Conservation (phyloP, 2,113 vertebrate species). For the Nibea albiflora region DNA sequence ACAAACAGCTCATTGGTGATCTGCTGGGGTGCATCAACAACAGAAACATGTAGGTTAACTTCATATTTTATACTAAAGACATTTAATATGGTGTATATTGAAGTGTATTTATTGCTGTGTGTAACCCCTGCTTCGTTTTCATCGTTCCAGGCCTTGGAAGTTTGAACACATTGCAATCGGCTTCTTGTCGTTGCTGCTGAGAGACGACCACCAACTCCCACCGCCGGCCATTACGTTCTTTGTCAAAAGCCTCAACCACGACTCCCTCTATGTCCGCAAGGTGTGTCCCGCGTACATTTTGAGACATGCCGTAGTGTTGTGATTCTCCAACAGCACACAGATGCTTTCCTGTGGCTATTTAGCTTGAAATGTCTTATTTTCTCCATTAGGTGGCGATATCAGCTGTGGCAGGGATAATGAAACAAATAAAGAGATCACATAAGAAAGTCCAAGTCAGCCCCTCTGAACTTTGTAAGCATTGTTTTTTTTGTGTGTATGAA, state of each 20-base stretch:
- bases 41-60: conserved; percentile 91
- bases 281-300: conserved; percentile 69
- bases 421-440: conserved; percentile 93
- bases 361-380: conserved; percentile 46
- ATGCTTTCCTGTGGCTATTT: neutral
- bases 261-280: conserved; percentile 96
- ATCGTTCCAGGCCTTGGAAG: conserved; percentile 93
- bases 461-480: conserved; percentile 88
- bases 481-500: neutral
- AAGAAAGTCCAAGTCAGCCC: conserved; percentile 92
- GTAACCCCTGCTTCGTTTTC: conserved; percentile 31
- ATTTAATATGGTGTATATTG: neutral
- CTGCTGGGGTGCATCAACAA: conserved; percentile 90
- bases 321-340: neutral
- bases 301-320: neutral
- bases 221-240: conserved; percentile 91
- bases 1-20: conserved; percentile 89
- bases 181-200: conserved; percentile 92
- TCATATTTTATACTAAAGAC: neutral
- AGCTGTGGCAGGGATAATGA: conserved; percentile 94
- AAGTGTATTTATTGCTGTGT: neutral
- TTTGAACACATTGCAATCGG: conserved; percentile 97
- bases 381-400: conserved; percentile 93
- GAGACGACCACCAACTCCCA: conserved; percentile 92
- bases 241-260: conserved; percentile 95